phyloP scores from a whole-genome alignment of 1,140 invertebrate genomes.

The Bombus confusus region DNA sequence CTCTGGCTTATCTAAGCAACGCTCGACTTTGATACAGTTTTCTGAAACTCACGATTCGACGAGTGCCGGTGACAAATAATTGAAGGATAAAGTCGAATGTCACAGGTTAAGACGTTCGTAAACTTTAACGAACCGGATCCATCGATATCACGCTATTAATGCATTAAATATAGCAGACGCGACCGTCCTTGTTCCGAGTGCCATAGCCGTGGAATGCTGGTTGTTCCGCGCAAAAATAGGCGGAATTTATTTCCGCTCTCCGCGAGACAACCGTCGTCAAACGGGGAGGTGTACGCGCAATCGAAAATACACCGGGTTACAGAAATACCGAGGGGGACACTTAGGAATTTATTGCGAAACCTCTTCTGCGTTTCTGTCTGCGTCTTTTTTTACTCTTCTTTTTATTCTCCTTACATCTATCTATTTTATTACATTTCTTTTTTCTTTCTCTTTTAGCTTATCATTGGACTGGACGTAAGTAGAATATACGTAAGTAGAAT shows the following conservation, averaged over 20 bases:
- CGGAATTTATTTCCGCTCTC: conserved; percentile 31
- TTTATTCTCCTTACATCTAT: neutral
- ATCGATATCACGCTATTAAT: conserved; percentile 28
- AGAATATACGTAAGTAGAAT: too few relatives aligned
- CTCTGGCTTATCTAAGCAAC: too few relatives aligned
- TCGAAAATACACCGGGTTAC: conserved; percentile 28
- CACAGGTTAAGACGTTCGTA: neutral
- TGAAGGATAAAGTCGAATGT: too few relatives aligned
- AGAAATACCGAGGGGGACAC: conserved; percentile 18
- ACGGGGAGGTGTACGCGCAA: neutral
- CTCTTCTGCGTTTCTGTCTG: neutral
- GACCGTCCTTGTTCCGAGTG: conserved; percentile 27
- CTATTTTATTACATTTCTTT: neutral
- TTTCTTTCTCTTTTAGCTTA: neutral
- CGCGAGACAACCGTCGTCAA: conserved; percentile 1
- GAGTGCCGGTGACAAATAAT: too few relatives aligned
- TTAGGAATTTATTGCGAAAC: conserved; percentile 18
- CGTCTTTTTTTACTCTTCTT: neutral
- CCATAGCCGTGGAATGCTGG: conserved; percentile 1
- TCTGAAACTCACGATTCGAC: too few relatives aligned
- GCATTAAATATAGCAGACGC: conserved; percentile 44
- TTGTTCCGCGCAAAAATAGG: conserved; percentile 28
- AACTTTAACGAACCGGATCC: neutral
- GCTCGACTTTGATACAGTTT: neutral
- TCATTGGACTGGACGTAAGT: neutral